phyloP scores from a whole-genome alignment of 1,140 invertebrate genomes.

The Colletes gigas region DNA sequence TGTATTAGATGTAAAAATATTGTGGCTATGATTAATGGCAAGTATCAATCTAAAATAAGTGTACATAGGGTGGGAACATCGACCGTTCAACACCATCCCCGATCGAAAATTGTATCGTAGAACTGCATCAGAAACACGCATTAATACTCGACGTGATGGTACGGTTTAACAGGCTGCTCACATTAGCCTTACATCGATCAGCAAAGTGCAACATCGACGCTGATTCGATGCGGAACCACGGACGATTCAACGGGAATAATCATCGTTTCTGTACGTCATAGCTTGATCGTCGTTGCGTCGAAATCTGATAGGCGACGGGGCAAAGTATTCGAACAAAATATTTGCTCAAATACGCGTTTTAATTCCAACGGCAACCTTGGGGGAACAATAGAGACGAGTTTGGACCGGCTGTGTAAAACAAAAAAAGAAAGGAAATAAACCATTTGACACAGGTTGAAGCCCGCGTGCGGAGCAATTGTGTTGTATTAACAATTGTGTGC shows the following conservation, averaged over 20 bases:
- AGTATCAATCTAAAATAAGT: too few species aligned
- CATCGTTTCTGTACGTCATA: not conserved
- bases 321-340: not conserved
- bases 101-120: too few species aligned
- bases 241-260: too few species aligned
- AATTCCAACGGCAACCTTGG: constrained; percentile 3
- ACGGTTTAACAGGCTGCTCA: too few species aligned
- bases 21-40: too few species aligned
- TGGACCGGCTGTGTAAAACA: not conserved
- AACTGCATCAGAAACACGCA: too few species aligned
- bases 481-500: constrained; percentile 33
- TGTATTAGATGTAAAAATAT: too few species aligned
- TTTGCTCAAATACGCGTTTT: constrained; percentile 3
- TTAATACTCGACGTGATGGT: too few species aligned
- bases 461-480: constrained; percentile 12
- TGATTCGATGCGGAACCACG: not conserved
- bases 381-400: not conserved
- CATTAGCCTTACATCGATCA: not conserved
- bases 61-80: too few species aligned
- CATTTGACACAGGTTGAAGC: not conserved
- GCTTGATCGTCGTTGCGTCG: not conserved
- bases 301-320: not conserved
- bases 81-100: too few species aligned
- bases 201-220: not conserved
- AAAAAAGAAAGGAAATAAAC: not conserved